Percentiles rank a stretch among this genome's conserved stretches.
phyloP scores from a whole-genome alignment of 2,888 invertebrate genomes.

The Polydesmus complanatus region DNA sequence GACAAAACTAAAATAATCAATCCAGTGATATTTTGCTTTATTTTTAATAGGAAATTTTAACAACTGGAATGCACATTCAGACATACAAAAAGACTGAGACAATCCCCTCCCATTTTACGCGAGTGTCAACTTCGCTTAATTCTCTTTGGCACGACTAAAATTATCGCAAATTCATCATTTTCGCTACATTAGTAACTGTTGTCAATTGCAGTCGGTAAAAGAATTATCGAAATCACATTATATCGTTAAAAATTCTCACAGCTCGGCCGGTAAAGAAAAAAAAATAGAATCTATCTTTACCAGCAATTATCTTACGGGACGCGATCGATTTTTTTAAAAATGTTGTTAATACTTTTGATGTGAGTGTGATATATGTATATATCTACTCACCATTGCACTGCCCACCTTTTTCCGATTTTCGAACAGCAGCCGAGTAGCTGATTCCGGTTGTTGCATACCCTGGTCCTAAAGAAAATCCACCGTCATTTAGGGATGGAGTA shows the following conservation, averaged over 20 bases:
- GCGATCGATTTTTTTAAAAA: constrained; percentile 1
- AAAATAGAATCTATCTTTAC: too few species aligned
- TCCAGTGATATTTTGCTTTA: background rate
- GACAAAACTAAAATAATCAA: background rate
- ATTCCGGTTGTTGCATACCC: background rate
- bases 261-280: too few species aligned
- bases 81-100: background rate
- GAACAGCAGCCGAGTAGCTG: constrained; percentile 7
- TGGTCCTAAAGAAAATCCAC: background rate
- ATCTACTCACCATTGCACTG: constrained; percentile 10
- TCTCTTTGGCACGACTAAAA: too few species aligned
- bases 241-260: too few species aligned
- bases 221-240: too few species aligned
- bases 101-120: too few species aligned
- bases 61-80: background rate
- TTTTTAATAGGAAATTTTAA: background rate
- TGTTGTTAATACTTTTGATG: background rate
- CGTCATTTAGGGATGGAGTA: background rate
- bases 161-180: too few species aligned
- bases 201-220: too few species aligned
- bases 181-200: too few species aligned
- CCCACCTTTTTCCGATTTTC: constrained; percentile 9
- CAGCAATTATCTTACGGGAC: too few species aligned
- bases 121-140: too few species aligned
- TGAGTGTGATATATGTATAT: background rate